Base-by-base conservation (phyloP, 2,888 invertebrate genomes). In the Polyommatus iphigenia region DNA sequence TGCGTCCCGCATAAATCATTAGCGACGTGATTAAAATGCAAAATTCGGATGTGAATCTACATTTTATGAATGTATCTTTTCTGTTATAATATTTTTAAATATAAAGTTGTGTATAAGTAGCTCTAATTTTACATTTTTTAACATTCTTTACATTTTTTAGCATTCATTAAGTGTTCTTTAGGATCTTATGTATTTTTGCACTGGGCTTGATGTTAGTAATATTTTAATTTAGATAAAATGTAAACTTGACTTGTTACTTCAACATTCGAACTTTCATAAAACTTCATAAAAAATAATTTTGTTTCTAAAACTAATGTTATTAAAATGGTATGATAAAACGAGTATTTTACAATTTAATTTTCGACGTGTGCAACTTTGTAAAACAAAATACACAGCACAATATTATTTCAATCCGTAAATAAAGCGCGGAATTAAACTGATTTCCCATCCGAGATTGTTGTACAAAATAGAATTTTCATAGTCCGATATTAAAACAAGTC, bases 401-500 rank as follows among this genome's bases (percentile, higher is more conserved):
- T 75, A 54, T 75, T 75, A 46, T 75, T 46, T 75, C 54, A 50
- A 24, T 75, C 36, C 41, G 8, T n/a, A 75, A 20, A 29, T 50
- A 75, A 75, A 75, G 75, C 54, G 54, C 46, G 15, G 54, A 54
- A 75, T 75, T 75, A 75, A 75, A 75, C 75, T 54, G 75, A 78
- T 73, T 46, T 75, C 57, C 50, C 46, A 18, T 46, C 75, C 76
- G 76, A 77, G 78, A 77, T 71, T 71, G 78, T 76, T 73, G 62
- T 59, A 76, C 57, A 79, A 77, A 77, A 78, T 77, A 75, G 75
- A 76, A 79, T 32, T 59, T 67, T 67, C 41, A 78, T 59, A 67
- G 78, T 78, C 77, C 79, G 77, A 80, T 79, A 78, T 79, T 80
- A 80, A 81, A 81, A 82, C 79, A 80, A 81, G 78, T 80, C 78